Evolutionary conservation across 1,140 invertebrate species (phyloP), one percentile per base, ranked within the genome.

Genomic region (Drosophila simulans): DNA sequence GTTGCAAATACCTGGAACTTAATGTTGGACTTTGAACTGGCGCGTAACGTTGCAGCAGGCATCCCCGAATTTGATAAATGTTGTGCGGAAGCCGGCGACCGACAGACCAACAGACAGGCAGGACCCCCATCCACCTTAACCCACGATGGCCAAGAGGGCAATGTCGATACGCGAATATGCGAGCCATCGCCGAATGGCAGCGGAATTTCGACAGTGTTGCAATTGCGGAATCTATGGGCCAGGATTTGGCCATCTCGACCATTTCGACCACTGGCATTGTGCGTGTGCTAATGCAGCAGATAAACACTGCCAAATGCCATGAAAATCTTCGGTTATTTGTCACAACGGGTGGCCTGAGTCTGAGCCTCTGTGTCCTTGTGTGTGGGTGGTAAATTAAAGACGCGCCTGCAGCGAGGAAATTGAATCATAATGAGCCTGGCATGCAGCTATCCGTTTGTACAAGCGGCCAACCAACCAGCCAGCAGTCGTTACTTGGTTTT

Each of bases 1-100:
- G 84, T 88, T 88, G 84, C 84, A 88, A 88, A 88, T 88, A 88
- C 84, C 84, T 88, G 84, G 77, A 88, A 88, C 84, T 88, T 88
- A 88, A 84, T 84, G 85, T 80, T 89, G 84, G 76, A 88, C 84
- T 88, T 89, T 88, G 84, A 89, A 89, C 84, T 77, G 72, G 64
- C 52, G 65, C 66, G 60, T 68, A 55, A 42, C 78, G 64, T 43
- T 69, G 72, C 54, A 53, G 11, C 42, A 45, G 42, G 42, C 42
- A 22, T 20, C 48, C 62, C 66, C 17, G 80, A 89, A 88, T 89
- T 89, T 88, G 84, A 88, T 88, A 89, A 88, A 88, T 88, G 84
- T 84, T 89, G 80, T 89, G 70, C 84, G 83, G 79, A 88, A 89
- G 71, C 58, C 58, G 40, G 46, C 46, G 48, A 48, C 56, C 46